Evolutionary conservation across 1,140 invertebrate genomes (phyloP).

Genomic region (Laupala kohalensis): DNA sequence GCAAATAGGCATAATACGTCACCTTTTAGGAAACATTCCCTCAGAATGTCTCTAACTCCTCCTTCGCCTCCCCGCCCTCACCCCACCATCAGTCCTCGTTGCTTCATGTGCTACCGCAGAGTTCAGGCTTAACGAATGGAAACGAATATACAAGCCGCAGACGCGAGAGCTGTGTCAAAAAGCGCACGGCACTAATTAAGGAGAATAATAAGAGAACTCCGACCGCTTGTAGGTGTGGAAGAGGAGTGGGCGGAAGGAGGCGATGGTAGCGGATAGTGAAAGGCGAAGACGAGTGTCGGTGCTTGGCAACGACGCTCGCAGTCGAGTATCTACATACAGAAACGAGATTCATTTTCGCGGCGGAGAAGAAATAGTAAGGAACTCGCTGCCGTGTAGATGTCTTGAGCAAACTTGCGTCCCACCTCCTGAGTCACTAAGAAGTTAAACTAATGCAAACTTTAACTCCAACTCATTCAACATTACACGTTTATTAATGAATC

Average conservation of each 20-base stretch:
- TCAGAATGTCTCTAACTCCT: no score
- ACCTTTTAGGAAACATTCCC: no score
- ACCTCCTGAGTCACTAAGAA: not conserved
- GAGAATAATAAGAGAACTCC: not conserved
- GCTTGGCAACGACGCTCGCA: not conserved
- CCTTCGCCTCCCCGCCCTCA: no score
- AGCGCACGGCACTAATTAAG: not conserved
- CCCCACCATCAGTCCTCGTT: no score
- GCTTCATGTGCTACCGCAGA: no score
- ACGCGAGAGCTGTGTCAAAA: not conserved
- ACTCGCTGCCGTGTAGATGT: not conserved
- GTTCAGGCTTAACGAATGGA: not conserved
- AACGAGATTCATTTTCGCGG: not conserved
- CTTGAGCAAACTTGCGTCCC: not conserved
- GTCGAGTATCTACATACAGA: not conserved
- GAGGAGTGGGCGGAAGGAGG: not conserved
- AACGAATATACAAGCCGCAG: not conserved
- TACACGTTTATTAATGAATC: constrained; percentile 6
- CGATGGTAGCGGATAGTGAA: not conserved
- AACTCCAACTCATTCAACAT: not conserved
- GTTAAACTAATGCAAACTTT: not conserved
- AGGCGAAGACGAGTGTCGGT: no score
- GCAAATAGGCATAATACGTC: no score
- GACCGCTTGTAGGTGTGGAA: not conserved
- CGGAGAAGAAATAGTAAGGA: not conserved